Base-by-base conservation (phyloP, 2,797 vertebrate genomes). In the Anguilla marmorata region DNA sequence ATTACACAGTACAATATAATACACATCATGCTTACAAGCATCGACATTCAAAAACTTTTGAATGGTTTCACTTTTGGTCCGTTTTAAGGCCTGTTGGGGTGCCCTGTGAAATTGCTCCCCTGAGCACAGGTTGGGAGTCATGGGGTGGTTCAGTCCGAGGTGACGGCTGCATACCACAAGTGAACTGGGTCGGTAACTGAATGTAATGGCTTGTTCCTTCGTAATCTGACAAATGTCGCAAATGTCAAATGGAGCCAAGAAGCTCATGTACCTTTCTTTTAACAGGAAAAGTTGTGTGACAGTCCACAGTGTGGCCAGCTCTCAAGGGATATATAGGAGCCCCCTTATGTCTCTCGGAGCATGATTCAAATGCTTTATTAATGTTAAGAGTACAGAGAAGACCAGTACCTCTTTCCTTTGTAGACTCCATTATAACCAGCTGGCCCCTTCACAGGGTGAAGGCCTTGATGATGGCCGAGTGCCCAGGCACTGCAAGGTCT, bases 401-500 rank as follows among this genome's bases (percentile, higher is more conserved):
- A 80, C 1, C 76, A 80, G 5, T 9, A 19, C 19, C 37, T 48
- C 50, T 56, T 45, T 84, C 45, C n/a, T 84, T 30, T 87, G 45
- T 85, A 58, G 33, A 48, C 86, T 89, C 72, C 84, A 79, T 87
- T 87, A 63, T 87, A 50, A 87, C 52, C 74, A 66, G 48, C 54
- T 58, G 54, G 56, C 92, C 89, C 85, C 89, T 88, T 86, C 16
- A 85, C 52, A 3, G 86, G 88, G 89, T 48, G 90, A 90, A 95
- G 96, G 95, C 96, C 96, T 97, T 97, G 96, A 95, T 91, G 93
- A 83, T 85, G 86, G 83, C 52, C 79, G 89, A 93, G 91, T 92
- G 91, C 91, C 85, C 89, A 92, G 90, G 89, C 76, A 84, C 84
- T 0, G 90, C 96, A 96, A 97, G 96, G 96, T 93, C 94, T 93